Base-by-base conservation (phyloP, 2,888 invertebrate species). In the Branchellion lobata region DNA sequence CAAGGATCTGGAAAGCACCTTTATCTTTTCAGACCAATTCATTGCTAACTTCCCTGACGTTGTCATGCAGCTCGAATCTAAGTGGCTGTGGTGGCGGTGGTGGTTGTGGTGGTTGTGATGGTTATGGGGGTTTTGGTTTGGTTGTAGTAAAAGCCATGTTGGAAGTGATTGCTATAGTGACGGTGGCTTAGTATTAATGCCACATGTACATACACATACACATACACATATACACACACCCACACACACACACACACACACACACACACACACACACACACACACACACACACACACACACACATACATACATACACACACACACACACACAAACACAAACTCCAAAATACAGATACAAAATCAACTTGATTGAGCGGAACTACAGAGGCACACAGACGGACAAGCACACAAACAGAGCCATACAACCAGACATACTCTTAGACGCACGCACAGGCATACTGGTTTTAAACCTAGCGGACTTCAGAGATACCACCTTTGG, bases 1-100 rank as follows among this genome's bases (percentile, higher is more conserved):
- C 24, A 57, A n/a, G 3, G 61, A 57, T n/a, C 5, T 57, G 3
- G 21, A n/a, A 5, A 24, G 21, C 21, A 57, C 61, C 3, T 57
- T 57, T n/a, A 57, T 57, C 61, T 18, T 24, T 24, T 57, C 61
- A 5, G 24, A 57, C 3, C 61, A n/a, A 18, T 57, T 57, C n/a
- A n/a, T 57, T 24, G 61, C 61, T n/a, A n/a, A 8, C 61, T 57
- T 57, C 61, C 24, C 61, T 57, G 61, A 57, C 61, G 61, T 57
- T 57, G 3, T 8, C 61, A 57, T 57, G 61, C 24, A 3, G 3
- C 24, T 57, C n/a, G 61, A 57, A n/a, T 18, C 61, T 24, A 57
- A 24, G 61, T 57, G 5, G 24, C 61, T 57, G 21, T 57, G 61
- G 24, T 18, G 61, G 24, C 5, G 61, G 24, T 57, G n/a, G 24